Base-by-base conservation (phyloP, 2,888 invertebrate genomes). In the Lymantria dispar region DNA sequence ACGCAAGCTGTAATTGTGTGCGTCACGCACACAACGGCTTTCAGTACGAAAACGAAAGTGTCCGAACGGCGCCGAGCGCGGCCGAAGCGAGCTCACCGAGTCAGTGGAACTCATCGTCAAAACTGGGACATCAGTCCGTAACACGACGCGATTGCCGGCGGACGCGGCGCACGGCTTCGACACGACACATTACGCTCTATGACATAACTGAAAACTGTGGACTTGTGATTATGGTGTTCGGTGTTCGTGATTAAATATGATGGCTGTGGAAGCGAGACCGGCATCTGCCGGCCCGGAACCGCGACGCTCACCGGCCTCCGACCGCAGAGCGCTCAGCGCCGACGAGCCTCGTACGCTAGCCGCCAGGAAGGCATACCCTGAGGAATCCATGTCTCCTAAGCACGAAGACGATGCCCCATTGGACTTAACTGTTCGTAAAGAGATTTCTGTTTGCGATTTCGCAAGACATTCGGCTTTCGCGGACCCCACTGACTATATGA, bases 401-500 rank as follows among this genome's bases (percentile, higher is more conserved):
- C 67, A 10, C 1, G 74, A 74, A 41, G 93, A 94, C 62, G 95
- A 95, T 65, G 94, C 94, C 54, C 97, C 97, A 12, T 83, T 97
- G 82, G 97, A 97, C 91, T 91, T 97, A 78, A 95, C 96, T 66
- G 94, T 95, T 54, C 84, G 90, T 49, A 87, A 88, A 69, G 91
- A 89, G 71, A 88, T 92, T 62, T 80, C 91, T 13, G 92, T 92
- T 55, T 79, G 90, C 68, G 91, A 91, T 44, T 92, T 92, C 73
- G 92, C 92, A 58, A 77, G 91, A 52, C 91, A 90, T 60, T 78
- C 89, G 40, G 52, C 48, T 12, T 87, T 90, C 71, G 87, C 91
- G 68, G 86, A 93, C 76, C 88, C 91, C 15, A 71, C 87, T 62
- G 86, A 92, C 82, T 88, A 86, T 59, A 83, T 91, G 80, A 71